Percentiles rank a stretch among this genome's conserved stretches.
Evolutionary conservation across 2,113 vertebrate genomes (phyloP).

Genomic region (Hippopotamus amphibius): DNA sequence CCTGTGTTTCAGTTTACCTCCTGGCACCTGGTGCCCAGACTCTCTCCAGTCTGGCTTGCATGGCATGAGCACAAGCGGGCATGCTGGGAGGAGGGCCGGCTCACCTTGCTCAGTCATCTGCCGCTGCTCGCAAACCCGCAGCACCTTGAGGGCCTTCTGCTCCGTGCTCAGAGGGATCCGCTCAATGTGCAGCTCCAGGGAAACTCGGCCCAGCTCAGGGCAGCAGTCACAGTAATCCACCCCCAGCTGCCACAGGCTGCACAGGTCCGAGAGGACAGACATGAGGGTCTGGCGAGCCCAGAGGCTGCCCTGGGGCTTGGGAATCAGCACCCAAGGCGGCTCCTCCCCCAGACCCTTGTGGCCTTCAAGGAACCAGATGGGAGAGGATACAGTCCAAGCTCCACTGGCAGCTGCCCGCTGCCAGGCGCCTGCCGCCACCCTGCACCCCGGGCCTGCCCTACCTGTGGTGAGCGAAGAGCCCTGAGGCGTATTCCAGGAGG

Average conservation of each 20-base stretch:
- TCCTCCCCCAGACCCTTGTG: rapidly evolving
- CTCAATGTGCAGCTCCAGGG: constrained; percentile 96
- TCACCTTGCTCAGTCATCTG: constrained; percentile 98
- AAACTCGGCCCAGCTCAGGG: constrained; percentile 93
- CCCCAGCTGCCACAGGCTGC: constrained; percentile 97
- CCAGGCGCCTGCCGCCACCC: neutral
- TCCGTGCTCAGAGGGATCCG: constrained; percentile 94
- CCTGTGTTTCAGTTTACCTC: neutral
- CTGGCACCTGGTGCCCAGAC: neutral
- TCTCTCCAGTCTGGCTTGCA: no score
- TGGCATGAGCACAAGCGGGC: rapidly evolving
- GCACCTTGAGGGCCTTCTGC: constrained; percentile 96
- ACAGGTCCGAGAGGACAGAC: neutral
- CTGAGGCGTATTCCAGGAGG: constrained; percentile 96
- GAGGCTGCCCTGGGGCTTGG: neutral
- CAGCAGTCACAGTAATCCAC: constrained; percentile 98
- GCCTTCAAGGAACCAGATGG: neutral
- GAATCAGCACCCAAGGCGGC: neutral
- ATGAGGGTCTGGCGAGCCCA: neutral
- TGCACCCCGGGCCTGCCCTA: constrained; percentile 68
- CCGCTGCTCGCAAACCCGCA: constrained; percentile 96
- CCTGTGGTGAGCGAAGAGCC: constrained; percentile 98
- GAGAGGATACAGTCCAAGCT: rapidly evolving
- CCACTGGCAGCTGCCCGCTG: neutral
- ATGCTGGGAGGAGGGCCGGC: neutral